phyloP scores from a whole-genome alignment of 64 coral and sea anemone genomes.

The Actinia tenebrosa region DNA sequence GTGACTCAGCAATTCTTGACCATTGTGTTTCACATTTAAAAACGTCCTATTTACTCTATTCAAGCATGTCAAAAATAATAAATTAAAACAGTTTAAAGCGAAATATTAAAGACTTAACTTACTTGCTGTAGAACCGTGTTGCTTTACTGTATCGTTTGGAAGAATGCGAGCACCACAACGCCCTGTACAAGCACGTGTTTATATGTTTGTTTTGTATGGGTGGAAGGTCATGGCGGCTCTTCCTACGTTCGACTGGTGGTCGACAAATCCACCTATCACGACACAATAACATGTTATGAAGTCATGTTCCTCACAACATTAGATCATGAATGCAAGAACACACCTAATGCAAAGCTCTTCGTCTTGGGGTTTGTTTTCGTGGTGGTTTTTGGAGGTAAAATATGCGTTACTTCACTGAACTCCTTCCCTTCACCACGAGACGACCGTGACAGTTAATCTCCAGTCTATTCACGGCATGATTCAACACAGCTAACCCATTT shows the following conservation, averaged over 20 bases:
- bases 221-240: not conserved
- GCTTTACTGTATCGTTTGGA: not conserved
- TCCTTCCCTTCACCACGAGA: not conserved
- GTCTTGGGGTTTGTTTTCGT: not conserved
- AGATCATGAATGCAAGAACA: not conserved
- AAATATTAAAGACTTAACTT: not conserved
- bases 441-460: not conserved
- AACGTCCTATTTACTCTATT: no score
- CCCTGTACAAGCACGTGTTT: conserved; percentile 4
- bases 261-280: not conserved
- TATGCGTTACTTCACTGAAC: not conserved
- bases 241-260: not conserved
- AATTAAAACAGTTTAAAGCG: not conserved
- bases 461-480: not conserved
- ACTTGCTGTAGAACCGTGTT: not conserved
- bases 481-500: not conserved
- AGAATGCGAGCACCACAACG: not conserved
- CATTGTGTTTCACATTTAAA: no score
- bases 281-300: not conserved
- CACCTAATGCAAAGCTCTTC: not conserved
- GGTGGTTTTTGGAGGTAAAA: not conserved
- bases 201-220: not conserved
- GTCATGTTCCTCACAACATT: not conserved
- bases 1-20: not conserved
- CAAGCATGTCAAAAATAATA: not conserved